Percentiles rank a stretch among this genome's conserved stretches.
phyloP scores from a whole-genome alignment of 2,113 vertebrate species.

The Neogale vison region DNA sequence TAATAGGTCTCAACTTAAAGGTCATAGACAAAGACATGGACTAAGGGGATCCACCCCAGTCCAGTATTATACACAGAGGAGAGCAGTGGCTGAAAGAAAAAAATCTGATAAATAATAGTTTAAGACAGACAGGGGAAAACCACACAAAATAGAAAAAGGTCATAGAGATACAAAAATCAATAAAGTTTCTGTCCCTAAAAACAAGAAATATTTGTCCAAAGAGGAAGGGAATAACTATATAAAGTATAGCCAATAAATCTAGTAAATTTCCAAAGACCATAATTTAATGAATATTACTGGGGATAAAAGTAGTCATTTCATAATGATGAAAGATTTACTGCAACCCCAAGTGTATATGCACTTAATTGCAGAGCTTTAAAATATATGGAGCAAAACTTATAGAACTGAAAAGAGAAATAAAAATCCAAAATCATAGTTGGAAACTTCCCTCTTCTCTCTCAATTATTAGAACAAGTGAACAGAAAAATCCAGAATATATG shows the following conservation, averaged over 20 bases:
- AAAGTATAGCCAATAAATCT: neutral
- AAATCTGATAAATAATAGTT: neutral
- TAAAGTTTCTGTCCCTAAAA: neutral
- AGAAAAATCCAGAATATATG: neutral
- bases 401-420: neutral
- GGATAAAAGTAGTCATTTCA: neutral
- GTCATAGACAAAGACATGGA: neutral
- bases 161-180: neutral
- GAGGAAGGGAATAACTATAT: neutral
- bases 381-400: neutral
- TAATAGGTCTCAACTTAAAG: neutral
- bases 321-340: constrained; percentile 13
- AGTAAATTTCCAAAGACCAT: neutral
- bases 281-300: constrained; percentile 13
- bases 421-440: neutral
- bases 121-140: neutral
- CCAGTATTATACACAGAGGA: neutral
- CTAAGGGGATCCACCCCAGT: neutral
- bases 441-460: neutral
- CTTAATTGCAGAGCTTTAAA: neutral
- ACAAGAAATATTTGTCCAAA: neutral
- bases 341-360: neutral
- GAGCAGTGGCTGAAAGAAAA: neutral
- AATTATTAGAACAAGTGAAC: neutral
- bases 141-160: neutral